Base-by-base conservation (phyloP, 2,888 invertebrate genomes). In the Drosophila maculinotata region DNA sequence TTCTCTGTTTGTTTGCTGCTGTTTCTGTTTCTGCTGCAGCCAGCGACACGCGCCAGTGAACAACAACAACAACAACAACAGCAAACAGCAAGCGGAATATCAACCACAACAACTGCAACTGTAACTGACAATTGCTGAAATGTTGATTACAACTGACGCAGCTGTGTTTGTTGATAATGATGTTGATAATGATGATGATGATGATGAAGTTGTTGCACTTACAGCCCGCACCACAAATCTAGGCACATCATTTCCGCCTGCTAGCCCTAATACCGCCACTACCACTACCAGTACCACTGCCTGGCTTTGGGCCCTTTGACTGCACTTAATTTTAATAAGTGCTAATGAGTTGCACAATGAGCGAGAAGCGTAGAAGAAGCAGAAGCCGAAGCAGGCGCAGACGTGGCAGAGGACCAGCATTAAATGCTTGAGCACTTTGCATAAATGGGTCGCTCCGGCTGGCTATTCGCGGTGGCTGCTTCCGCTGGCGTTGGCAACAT, bases 291-390 rank as follows among this genome's bases (percentile, higher is more conserved):
- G n/a, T n/a, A n/a, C n/a, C n/a, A n/a, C n/a, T n/a, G n/a, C n/a
- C n/a, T n/a, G n/a, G n/a, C 20, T 31, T 14, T 12, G 9, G 23
- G 35, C 57, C 49, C 57, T 67, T 51, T 49, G 56, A 48, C 69
- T 66, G 80, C 88, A 81, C 78, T 89, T 85, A 74, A 74, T 70
- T 88, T 89, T 89, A 89, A 89, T 88, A 89, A 89, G 89, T 89
- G 89, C 85, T 89, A 89, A 89, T 89, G 89, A 89, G 89, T 89
- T 89, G 79, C 79, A 70, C 74, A 79, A 76, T 73, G 58, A 51
- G 57, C 53, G 35, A 42, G 68, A 60, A 56, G 39, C 33, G 33
- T 31, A 26, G 26, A 14, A 5, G n/a, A n/a, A n/a, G n/a, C n/a
- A n/a, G n/a, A n/a, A n/a, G n/a, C n/a, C n/a, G n/a, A n/a, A n/a